These are phyloP conservation scores for Salvelinus namaycush DNA, from an alignment of 2,113 vertebrate species.

Conservation along the genomic window DNA sequence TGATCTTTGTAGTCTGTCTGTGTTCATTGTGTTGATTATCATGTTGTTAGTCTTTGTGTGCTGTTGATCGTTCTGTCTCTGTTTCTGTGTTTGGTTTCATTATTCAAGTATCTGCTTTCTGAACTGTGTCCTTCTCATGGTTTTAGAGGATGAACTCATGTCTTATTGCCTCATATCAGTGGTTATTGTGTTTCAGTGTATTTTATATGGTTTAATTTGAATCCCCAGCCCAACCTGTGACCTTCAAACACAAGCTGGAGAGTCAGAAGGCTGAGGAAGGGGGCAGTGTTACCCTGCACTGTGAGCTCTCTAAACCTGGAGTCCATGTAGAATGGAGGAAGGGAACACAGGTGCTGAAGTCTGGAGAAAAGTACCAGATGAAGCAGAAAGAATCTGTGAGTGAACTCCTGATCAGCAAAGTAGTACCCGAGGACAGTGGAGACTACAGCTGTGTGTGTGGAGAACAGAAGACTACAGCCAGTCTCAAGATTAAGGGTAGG, in stretches of 20 bases:
- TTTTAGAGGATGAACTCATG: not conserved
- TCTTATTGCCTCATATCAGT: no score
- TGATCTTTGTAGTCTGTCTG: no score
- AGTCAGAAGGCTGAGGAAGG: slow-evolving; percentile 76
- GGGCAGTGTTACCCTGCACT: slow-evolving; percentile 67
- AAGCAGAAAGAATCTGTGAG: slow-evolving; percentile 60
- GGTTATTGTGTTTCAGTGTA: no score
- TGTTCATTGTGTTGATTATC: no score
- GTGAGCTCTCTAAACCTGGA: slow-evolving; percentile 74
- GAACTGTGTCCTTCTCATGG: slow-evolving; percentile 20
- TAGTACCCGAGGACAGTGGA: slow-evolving; percentile 72
- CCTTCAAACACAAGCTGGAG: slow-evolving; percentile 69
- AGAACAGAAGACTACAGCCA: slow-evolving; percentile 74
- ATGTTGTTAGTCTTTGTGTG: no score
- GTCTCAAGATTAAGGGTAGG: slow-evolving; percentile 77
- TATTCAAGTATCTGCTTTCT: no score
- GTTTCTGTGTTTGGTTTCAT: no score
- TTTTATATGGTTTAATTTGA: no score
- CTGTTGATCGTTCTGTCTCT: no score
- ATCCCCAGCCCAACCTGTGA: slow-evolving; percentile 54
- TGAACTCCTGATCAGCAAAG: slow-evolving; percentile 75
- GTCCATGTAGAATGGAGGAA: slow-evolving; percentile 79
- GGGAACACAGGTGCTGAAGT: slow-evolving; percentile 67
- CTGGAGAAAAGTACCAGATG: slow-evolving; percentile 70
- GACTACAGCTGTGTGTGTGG: slow-evolving; percentile 74